Base-by-base conservation (phyloP, 2,113 vertebrate genomes). In the Pseudorasbora parva region DNA sequence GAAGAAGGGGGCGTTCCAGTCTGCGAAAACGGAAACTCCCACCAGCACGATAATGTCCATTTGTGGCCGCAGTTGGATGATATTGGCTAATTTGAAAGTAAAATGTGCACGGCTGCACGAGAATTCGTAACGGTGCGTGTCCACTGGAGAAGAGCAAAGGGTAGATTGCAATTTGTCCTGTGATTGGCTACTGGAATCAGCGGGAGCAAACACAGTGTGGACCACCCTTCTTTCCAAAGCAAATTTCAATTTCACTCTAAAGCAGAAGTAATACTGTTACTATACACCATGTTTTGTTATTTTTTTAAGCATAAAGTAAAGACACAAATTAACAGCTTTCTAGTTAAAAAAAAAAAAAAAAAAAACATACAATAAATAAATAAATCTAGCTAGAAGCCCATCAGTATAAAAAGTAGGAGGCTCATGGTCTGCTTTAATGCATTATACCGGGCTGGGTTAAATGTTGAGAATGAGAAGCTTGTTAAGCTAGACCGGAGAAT, bases 381-480 rank as follows among this genome's bases (percentile, higher is more conserved):
- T 45, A 84, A 59, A 54, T 30, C 64, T 84, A 56, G 57, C 21
- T 11, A 45, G 73, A 56, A 76, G 15, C 66, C 56, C 72, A 82
- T 86, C 82, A 82, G 11, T 56, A 15, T 76, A 25, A 23, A 85
- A 82, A 69, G 8, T 41, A 56, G 49, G 77, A 81, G 56, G 85
- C 77, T 56, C 41, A 43, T 75, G 56, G 59, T 84, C 87, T 85
- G 60, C 49, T 23, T 23, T 77, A 47, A 81, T 86, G 62, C 84
- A 84, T 88, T 85, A 89, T 83, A 83, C 80, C 87, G 68, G 81
- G 56, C 23, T 71, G 75, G 30, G 54, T 57, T 81, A 77, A 85
- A 81, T 57, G 76, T 51, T 54, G 59, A 25, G 68, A 74, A 78
- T 78, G 82, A 81, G 51, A 77, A 47, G 77, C 86, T 86, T 84